These are phyloP conservation scores for Hippocampus comes DNA, from an alignment of 2,113 vertebrate genomes.

Conservation along the genomic window DNA sequence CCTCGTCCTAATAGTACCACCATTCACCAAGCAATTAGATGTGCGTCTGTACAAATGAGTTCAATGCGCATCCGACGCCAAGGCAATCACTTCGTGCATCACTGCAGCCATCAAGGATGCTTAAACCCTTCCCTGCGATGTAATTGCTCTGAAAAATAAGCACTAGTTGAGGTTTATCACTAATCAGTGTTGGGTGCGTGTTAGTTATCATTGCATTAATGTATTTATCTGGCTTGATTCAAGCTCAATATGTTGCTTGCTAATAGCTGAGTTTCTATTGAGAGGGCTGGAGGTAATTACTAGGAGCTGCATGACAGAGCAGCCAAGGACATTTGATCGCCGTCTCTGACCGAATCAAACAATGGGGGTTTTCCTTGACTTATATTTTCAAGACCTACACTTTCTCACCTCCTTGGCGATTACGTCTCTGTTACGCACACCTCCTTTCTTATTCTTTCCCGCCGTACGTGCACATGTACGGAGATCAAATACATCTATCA, in stretches of 20 bases:
- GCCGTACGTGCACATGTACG: neutral
- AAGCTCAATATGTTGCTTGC: constrained; percentile 36
- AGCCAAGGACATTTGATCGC: constrained; percentile 70
- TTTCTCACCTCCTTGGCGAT: constrained; percentile 24
- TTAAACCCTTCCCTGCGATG: constrained; percentile 44
- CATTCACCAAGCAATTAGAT: constrained; percentile 60
- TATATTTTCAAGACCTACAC: constrained; percentile 59
- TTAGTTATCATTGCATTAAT: constrained; percentile 59
- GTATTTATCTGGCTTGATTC: constrained; percentile 54
- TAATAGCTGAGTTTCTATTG: constrained; percentile 48
- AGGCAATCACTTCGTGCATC: constrained; percentile 63
- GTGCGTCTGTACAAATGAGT: constrained; percentile 64
- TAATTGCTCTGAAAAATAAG: constrained; percentile 63
- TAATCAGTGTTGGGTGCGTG: constrained; percentile 46
- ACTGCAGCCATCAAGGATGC: constrained; percentile 59
- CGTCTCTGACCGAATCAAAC: constrained; percentile 45
- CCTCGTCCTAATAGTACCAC: constrained; percentile 35
- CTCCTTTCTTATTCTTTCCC: constrained; percentile 3
- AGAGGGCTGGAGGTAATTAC: constrained; percentile 73
- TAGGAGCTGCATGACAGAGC: constrained; percentile 57
- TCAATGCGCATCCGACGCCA: constrained; percentile 59
- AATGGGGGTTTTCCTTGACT: constrained; percentile 63
- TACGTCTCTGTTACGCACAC: constrained; percentile 1
- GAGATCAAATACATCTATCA: neutral
- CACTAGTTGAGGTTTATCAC: constrained; percentile 44